phyloP scores from a whole-genome alignment of 2,113 vertebrate species.

The Ranitomeya imitator region DNA sequence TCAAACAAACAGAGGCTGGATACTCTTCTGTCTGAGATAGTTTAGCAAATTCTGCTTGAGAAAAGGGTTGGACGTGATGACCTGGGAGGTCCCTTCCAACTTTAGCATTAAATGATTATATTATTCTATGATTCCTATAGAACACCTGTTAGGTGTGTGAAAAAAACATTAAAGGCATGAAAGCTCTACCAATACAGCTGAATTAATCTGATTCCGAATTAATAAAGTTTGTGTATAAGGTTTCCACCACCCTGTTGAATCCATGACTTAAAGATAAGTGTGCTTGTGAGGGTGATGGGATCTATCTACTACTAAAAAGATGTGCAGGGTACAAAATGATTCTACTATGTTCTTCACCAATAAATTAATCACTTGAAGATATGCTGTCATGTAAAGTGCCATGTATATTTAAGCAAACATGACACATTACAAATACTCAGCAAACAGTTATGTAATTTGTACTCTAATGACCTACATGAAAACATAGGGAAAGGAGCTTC shows the following conservation, averaged over 20 bases:
- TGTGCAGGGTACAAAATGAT: neutral
- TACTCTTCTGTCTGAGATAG: too few species aligned
- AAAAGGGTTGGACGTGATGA: too few species aligned
- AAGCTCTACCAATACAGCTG: neutral
- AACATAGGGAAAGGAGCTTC: neutral
- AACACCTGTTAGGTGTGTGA: neutral
- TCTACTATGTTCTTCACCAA: neutral
- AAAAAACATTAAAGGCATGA: neutral
- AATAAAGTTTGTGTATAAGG: too few species aligned
- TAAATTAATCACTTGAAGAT: neutral
- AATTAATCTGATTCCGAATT: neutral
- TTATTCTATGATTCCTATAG: too few species aligned
- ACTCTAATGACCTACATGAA: constrained; percentile 34
- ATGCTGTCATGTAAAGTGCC: neutral
- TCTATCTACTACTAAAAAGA: neutral
- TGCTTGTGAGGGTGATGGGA: neutral
- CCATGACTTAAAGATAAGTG: neutral
- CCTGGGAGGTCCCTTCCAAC: too few species aligned
- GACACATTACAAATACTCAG: neutral
- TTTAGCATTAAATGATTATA: too few species aligned
- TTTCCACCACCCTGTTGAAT: neutral
- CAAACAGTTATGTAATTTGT: constrained; percentile 32
- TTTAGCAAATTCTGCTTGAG: too few species aligned
- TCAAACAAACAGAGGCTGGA: too few species aligned
- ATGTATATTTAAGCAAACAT: constrained; percentile 8